Evolutionary conservation across 2,797 vertebrate genomes (phyloP), one percentile per base, ranked within the genome.

Genomic region (Peromyscus eremicus): DNA sequence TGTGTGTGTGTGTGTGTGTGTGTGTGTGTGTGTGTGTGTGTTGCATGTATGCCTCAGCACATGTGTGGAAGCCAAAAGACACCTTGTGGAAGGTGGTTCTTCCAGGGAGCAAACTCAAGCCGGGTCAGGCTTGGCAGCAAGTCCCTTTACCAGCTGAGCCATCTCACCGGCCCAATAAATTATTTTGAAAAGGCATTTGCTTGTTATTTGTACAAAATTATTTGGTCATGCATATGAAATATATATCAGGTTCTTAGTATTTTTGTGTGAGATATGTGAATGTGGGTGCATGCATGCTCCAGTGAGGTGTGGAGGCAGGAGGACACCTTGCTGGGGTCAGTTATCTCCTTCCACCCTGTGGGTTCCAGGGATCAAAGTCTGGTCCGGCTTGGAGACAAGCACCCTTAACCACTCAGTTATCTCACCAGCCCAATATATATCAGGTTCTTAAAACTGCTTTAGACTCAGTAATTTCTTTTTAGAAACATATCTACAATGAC

Each of bases 361-460:
- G 19, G 8, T 25, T 25, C 46, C 14, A 16, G 29, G 43, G 75
- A 16, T 49, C 13, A 32, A 77, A 17, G 43, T 8, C 46, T 7
- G 75, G 46, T 52, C 49, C 19, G 46, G 16, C 46, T 79, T 52
- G 46, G 6, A 34, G 76, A 49, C 46, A 52, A 52, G 46, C 29
- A 17, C 46, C 29, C 23, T 52, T 52, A 17, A 3, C 46, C 76
- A 79, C 46, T 32, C 32, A 79, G 49, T 19, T 16, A 77, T 16
- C 43, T 77, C 40, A 52, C 29, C 46, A 79, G 29, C 6, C 46
- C 29, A 14, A 43, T 77, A n/a, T 86, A 34, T 23, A 83, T 82
- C 49, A 91, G 93, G 87, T 76, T 89, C 9, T n/a, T 83, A 93
- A 96, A 94, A 57, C 32, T 89, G 62, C 34, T 92, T 66, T 70